phyloP scores from a whole-genome alignment of 2,888 invertebrate species.

The Drosophila histrio region DNA sequence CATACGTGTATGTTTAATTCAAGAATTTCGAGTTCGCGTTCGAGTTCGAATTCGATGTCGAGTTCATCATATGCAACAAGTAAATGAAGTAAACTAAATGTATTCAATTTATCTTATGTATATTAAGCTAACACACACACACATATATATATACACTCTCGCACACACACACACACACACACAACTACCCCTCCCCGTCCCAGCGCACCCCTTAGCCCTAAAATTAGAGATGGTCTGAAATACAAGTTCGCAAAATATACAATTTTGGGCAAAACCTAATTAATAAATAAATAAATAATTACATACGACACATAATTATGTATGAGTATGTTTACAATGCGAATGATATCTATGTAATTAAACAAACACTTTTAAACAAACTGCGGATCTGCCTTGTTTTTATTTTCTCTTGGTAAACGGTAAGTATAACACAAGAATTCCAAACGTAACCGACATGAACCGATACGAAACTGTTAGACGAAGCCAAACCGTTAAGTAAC shows the following conservation, averaged over 20 bases:
- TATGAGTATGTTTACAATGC: conserved; percentile 50
- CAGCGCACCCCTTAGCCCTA: conserved; percentile 34
- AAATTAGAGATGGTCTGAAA: conserved; percentile 57
- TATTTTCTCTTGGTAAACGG: not conserved
- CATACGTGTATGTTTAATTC: conserved; percentile 24
- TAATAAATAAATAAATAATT: conserved; percentile 1
- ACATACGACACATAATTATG: conserved; percentile 27
- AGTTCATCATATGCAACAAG: conserved; percentile 32
- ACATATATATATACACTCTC: conserved; percentile 19
- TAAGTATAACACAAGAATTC: too few species aligned
- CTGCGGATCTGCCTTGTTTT: not conserved
- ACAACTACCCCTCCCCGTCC: conserved; percentile 7
- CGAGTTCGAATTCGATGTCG: conserved; percentile 16
- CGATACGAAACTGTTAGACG: too few species aligned
- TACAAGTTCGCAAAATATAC: conserved; percentile 31
- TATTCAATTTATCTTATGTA: conserved; percentile 74
- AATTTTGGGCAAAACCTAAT: conserved; percentile 23
- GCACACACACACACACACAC: conserved; percentile 2
- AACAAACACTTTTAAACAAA: conserved; percentile 60
- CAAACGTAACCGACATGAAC: too few species aligned
- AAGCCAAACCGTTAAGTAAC: too few species aligned
- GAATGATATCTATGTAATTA: conserved; percentile 61
- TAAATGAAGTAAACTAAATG: conserved; percentile 53
- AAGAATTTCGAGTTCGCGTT: conserved; percentile 25
- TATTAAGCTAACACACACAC: conserved; percentile 40